Evolutionary conservation across 2,113 vertebrate genomes (phyloP).

Genomic region (Tachysurus fulvidraco): DNA sequence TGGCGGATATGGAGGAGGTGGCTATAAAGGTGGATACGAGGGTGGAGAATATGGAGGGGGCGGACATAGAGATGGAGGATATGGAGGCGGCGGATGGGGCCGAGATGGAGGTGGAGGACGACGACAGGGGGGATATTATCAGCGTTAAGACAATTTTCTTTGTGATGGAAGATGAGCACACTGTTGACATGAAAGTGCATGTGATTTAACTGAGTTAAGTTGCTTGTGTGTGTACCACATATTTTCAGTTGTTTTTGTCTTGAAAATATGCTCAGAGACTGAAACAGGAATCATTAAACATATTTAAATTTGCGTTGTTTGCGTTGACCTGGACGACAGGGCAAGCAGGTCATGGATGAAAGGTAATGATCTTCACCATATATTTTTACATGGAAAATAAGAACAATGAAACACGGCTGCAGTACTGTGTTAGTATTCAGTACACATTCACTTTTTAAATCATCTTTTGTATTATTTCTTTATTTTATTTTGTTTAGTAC

Average conservation of each 20-base stretch:
- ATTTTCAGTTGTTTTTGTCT: background rate
- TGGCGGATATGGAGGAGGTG: constrained; percentile 55
- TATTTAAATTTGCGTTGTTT: background rate
- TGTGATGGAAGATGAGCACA: background rate
- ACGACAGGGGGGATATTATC: constrained; percentile 7
- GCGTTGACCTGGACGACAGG: background rate
- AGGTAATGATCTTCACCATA: background rate
- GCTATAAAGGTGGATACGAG: constrained; percentile 25
- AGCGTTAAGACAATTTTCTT: background rate
- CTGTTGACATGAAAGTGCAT: background rate
- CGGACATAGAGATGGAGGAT: constrained; percentile 52
- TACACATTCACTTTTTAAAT: background rate
- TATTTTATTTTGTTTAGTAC: background rate
- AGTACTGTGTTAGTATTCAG: background rate
- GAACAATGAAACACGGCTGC: background rate
- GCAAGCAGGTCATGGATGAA: background rate
- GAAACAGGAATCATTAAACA: background rate
- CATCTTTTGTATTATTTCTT: background rate
- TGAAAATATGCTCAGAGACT: background rate
- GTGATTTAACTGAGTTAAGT: background rate
- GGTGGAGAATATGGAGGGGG: constrained; percentile 35
- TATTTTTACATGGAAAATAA: background rate
- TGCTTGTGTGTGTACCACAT: background rate
- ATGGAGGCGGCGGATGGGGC: background rate
- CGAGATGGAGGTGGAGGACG: background rate